Evolutionary conservation across 2,113 vertebrate species (phyloP), one percentile per base, ranked within the genome.

Genomic region (Otus sunia): DNA sequence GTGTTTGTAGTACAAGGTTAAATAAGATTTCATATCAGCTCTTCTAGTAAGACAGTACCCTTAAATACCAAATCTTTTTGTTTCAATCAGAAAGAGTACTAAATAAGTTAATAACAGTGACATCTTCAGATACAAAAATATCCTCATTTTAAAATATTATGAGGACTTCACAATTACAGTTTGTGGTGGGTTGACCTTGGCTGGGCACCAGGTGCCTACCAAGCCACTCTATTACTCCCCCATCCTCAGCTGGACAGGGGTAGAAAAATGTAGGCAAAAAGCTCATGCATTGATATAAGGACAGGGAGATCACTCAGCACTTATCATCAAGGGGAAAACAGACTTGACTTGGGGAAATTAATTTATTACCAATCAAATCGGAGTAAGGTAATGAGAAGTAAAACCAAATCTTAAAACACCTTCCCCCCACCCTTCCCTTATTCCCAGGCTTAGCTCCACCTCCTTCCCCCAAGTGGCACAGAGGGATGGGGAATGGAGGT

Each of bases 391-490:
- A 29, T 52, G 29, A 90, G 55, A 71, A 64, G 52, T 45, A 63
- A 75, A 69, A 2, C 19, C 15, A 41, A 18, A 64, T 71, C 37
- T 76, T 59, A 41, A 56, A 66, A 66, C 15, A 29, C 18, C 22
- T 71, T 68, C 5, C 15, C 15, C 6, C 17, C 2, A 32, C 7
- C 32, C 20, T 19, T 81, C 5, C 13, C 47, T 64, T 52, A 13
- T 66, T 90, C 18, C 34, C 15, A 29, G 22, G 15, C 26, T 55
- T n/a, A 20, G 4, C 43, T n/a, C 76, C 21, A 11, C 45, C 56
- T 66, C n/a, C 18, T 53, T 25, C 1, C 55, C 5, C 9, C 0
- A 7, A 12, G 47, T 1, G 2, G 41, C 9, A 4, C 17, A 14
- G 2, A 3, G 63, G 5, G 4, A 13, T 15, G 12, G n/a, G 56